Evolutionary conservation across 2,113 vertebrate species (phyloP).

Genomic region (Deroptyus accipitrinus): DNA sequence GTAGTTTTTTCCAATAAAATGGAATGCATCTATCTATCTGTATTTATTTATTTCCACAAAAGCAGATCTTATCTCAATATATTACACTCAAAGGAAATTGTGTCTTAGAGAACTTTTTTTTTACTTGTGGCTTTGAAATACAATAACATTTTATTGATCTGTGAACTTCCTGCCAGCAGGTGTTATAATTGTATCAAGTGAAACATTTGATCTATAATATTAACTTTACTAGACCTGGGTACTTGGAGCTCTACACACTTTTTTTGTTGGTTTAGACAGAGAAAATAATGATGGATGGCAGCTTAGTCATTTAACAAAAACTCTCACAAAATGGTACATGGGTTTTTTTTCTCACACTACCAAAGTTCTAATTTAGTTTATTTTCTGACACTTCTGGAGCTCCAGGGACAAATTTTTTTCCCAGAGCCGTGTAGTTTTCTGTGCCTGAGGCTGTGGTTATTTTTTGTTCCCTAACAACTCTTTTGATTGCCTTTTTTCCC

Average conservation of each 20-base stretch:
- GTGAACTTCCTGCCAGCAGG: not conserved
- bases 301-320: not conserved
- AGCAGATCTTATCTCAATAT: not conserved
- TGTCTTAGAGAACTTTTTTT: not conserved
- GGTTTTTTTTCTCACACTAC: not conserved
- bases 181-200: not conserved
- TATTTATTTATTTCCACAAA: not conserved
- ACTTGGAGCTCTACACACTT: not conserved
- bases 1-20: not conserved
- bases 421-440: not conserved
- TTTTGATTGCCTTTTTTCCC: not conserved
- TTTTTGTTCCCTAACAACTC: not conserved
- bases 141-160: not conserved
- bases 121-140: not conserved
- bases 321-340: not conserved
- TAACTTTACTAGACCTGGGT: not conserved
- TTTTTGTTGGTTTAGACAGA: not conserved
- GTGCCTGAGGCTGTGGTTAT: not conserved
- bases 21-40: not conserved
- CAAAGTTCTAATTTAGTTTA: slow-evolving; percentile 5
- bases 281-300: not conserved
- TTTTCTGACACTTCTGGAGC: not conserved
- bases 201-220: not conserved
- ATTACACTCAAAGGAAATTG: not conserved
- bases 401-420: not conserved